Percentiles rank a stretch among this genome's conserved stretches.
These are phyloP conservation scores for Spheniscus humboldti DNA, from an alignment of 2,797 vertebrate species.

Conservation along the genomic window DNA sequence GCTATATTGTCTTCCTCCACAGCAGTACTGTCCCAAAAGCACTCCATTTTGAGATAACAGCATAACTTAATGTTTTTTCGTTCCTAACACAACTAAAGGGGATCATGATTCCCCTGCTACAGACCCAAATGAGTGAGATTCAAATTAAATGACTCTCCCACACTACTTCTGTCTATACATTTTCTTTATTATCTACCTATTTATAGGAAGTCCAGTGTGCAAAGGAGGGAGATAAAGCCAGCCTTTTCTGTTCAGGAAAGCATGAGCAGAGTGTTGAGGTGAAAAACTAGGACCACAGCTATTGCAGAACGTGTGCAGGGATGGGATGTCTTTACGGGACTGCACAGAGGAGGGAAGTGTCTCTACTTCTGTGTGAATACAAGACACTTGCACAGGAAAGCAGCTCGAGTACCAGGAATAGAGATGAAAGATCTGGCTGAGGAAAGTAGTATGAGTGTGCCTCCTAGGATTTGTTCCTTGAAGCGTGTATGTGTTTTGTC, in stretches of 20 bases:
- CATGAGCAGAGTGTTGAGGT: fast-evolving
- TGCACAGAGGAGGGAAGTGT: background rate
- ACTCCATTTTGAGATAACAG: background rate
- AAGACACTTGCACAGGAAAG: background rate
- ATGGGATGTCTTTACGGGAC: background rate
- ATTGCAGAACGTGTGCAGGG: background rate
- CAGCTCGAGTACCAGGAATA: background rate
- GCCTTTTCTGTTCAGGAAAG: background rate
- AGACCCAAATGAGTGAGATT: background rate
- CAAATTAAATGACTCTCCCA: background rate
- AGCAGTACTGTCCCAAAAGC: background rate
- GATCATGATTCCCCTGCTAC: background rate
- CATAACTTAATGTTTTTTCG: background rate
- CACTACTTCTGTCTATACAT: background rate
- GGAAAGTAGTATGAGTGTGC: background rate
- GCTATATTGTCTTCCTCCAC: background rate
- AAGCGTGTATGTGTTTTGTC: background rate
- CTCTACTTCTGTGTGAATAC: background rate
- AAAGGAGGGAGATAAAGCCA: background rate
- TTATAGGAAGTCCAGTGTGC: background rate
- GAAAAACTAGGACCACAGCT: background rate
- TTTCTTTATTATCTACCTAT: background rate
- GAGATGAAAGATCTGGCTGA: background rate
- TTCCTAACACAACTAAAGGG: background rate
- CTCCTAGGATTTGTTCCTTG: background rate